Percentiles rank a stretch among this genome's conserved stretches.
Evolutionary conservation across 1,140 invertebrate species (phyloP).

Genomic region (Coenobita brevimanus): DNA sequence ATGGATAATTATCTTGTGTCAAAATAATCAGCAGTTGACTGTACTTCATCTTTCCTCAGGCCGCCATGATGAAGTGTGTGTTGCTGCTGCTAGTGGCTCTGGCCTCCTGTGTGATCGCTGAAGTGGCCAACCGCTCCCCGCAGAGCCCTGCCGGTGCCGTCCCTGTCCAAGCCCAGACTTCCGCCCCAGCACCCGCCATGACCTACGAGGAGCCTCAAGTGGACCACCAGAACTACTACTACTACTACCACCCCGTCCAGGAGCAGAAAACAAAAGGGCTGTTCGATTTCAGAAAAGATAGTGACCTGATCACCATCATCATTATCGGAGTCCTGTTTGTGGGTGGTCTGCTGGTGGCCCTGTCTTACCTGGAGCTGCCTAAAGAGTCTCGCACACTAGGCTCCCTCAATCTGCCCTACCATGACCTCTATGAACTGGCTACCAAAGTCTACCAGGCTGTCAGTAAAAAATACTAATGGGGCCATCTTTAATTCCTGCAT

Average conservation of each 20-base stretch:
- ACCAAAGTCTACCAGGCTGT: constrained; percentile 20
- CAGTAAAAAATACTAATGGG: constrained; percentile 19
- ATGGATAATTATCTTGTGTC: too few relatives aligned
- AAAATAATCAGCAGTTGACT: too few relatives aligned
- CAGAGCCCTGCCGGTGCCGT: background rate
- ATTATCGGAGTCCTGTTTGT: constrained; percentile 15
- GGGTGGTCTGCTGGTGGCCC: constrained; percentile 14
- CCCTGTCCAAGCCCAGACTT: too few relatives aligned
- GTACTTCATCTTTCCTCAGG: too few relatives aligned
- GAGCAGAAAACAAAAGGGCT: constrained; percentile 36
- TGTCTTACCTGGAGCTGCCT: constrained; percentile 1
- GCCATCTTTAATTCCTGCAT: too few relatives aligned
- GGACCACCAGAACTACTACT: constrained; percentile 35
- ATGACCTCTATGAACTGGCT: constrained; percentile 42
- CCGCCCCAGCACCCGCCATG: too few relatives aligned
- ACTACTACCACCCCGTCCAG: constrained; percentile 53
- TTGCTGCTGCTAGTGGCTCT: too few relatives aligned
- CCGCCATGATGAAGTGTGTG: too few relatives aligned
- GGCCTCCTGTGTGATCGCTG: too few relatives aligned
- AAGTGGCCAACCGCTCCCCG: too few relatives aligned
- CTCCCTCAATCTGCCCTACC: constrained; percentile 23
- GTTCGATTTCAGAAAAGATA: constrained; percentile 35
- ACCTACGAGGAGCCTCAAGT: too few relatives aligned
- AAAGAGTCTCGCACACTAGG: background rate
- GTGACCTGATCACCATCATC: constrained; percentile 4